Percentiles rank a stretch among this genome's conserved stretches.
These are phyloP conservation scores for Cottoperca gobio DNA, from an alignment of 2,797 vertebrate genomes.

Conservation along the genomic window DNA sequence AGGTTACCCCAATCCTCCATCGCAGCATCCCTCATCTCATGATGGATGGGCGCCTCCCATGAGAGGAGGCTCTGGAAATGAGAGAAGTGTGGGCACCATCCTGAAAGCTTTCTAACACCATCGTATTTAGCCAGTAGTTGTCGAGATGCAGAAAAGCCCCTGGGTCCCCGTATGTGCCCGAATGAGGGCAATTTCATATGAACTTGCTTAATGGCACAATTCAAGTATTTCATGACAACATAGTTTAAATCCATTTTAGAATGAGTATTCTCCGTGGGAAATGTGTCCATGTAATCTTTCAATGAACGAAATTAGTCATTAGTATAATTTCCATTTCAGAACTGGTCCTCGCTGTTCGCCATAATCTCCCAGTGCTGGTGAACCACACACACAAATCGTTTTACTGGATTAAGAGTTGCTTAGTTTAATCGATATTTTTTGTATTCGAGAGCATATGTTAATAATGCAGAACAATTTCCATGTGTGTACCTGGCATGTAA, in stretches of 20 bases:
- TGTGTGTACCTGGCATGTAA: too few relatives aligned
- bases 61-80: too few relatives aligned
- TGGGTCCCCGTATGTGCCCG: too few relatives aligned
- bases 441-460: too few relatives aligned
- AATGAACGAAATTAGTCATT: accelerated
- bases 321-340: too few relatives aligned
- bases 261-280: too few relatives aligned
- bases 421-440: not conserved
- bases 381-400: not conserved
- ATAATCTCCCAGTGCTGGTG: not conserved
- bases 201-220: not conserved
- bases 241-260: not conserved
- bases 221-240: not conserved
- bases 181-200: too few relatives aligned
- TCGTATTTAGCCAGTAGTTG: not conserved
- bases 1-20: slow-evolving; percentile 18
- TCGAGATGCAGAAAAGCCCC: not conserved
- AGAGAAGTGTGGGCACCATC: slow-evolving; percentile 34
- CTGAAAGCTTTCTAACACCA: not conserved
- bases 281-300: not conserved
- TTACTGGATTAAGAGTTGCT: not conserved
- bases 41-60: slow-evolving; percentile 67
- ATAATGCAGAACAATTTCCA: too few relatives aligned
- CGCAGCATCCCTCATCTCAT: slow-evolving; percentile 49
- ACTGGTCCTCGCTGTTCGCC: too few relatives aligned